These are phyloP conservation scores for Liasis olivaceus DNA, from an alignment of 2,797 vertebrate genomes.

Conservation along the genomic window DNA sequence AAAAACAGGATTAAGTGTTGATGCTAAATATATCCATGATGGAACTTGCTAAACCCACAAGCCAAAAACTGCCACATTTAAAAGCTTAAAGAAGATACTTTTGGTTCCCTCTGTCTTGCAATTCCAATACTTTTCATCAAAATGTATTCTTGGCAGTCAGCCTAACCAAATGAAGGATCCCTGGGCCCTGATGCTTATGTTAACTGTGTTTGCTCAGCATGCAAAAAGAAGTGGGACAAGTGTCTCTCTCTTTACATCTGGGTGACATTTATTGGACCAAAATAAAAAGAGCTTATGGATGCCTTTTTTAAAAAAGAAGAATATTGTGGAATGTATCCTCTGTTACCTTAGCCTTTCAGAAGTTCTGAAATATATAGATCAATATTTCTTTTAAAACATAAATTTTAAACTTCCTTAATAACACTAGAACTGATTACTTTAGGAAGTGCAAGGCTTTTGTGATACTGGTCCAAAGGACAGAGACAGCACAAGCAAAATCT, in stretches of 20 bases:
- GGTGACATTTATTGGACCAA: slow-evolving; percentile 23
- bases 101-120: slow-evolving; percentile 6
- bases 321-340: background rate
- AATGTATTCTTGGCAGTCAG: slow-evolving; percentile 46
- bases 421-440: background rate
- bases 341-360: background rate
- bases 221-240: slow-evolving; percentile 46
- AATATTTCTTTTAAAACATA: background rate
- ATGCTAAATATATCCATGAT: background rate
- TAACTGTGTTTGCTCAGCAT: slow-evolving; percentile 29
- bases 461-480: background rate
- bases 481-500: background rate
- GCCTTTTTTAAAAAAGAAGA: background rate
- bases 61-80: slow-evolving; percentile 19
- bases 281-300: background rate
- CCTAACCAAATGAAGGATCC: slow-evolving; percentile 42
- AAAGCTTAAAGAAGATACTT: background rate
- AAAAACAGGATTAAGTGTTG: background rate
- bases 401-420: background rate
- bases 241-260: slow-evolving; percentile 15
- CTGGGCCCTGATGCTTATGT: background rate
- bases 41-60: background rate
- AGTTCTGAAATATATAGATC: background rate
- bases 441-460: background rate
- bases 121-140: slow-evolving; percentile 3